Base-by-base conservation (phyloP, 1,140 invertebrate genomes). In the Ceratoteleas bidentatus region DNA sequence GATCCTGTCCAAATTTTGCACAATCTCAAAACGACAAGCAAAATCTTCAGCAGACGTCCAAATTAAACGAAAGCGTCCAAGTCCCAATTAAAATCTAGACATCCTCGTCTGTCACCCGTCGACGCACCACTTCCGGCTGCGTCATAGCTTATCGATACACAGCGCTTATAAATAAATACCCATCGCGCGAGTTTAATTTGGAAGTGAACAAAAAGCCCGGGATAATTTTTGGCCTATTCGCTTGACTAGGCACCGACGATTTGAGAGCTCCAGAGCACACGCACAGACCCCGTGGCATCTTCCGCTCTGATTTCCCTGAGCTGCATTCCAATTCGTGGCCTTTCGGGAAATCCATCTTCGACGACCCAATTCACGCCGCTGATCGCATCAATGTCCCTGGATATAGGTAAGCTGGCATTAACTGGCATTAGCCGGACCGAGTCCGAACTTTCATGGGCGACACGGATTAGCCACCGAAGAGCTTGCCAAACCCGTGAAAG, bases 351-450 rank as follows among this genome's bases (percentile, higher is more conserved):
- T 96, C 96, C 83, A 96, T 96, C 93, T 96, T 94, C 89, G 96
- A 96, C 90, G 95, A 96, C 86, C 96, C 96, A 74, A 90, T 94
- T 70, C 94, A 93, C 86, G 95, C 96, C 77, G 93, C 93, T 81
- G 96, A 96, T 90, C 95, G 96, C 91, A 96, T 97, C 92, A 93
- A 94, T 86, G 94, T 95, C 53, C 95, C 95, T 87, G 96, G 96
- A 89, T 97, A 97, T 94, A 95, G 96, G 90, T 92, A 85, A 54
- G 24, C 45, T 64, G 6, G 13, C 34, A 52, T 64, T 53, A 52
- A 13, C 11, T 66, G 13, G 33, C 15, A 56, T 64, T 53, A 52
- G n/a, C n/a, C n/a, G n/a, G n/a, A n/a, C n/a, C n/a, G n/a, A 32
- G 38, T 34, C 8, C 24, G 24, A 24, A 24, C 24, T 24, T 24